Evolutionary conservation across 92 coral and sea anemone genomes (phyloP).

Genomic region (Paramuricea clavata): DNA sequence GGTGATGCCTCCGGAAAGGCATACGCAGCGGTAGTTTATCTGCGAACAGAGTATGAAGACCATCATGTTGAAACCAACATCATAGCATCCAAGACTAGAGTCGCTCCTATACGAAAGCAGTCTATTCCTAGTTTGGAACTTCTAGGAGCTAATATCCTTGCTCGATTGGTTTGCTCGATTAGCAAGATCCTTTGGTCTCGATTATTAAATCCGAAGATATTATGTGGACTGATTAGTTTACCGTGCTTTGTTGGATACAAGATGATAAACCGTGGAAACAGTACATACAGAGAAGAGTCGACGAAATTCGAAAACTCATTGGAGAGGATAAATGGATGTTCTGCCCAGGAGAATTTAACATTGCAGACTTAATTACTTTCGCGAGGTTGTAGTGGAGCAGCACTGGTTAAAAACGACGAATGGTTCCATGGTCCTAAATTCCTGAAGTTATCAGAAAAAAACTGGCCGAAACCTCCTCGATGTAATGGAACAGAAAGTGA

Average conservation of each 20-base stretch:
- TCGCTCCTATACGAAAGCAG: slow-evolving; percentile 1
- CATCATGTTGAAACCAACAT: not conserved
- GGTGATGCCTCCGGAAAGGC: slow-evolving; percentile 3
- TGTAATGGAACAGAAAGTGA: not conserved
- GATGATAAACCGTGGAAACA: not conserved
- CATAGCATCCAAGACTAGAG: not conserved
- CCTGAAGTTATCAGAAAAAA: not conserved
- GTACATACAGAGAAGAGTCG: slow-evolving; percentile 3
- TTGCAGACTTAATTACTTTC: not conserved
- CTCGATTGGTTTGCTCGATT: slow-evolving; percentile 1
- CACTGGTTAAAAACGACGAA: not conserved
- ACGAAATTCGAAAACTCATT: not conserved
- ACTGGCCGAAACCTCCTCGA: not conserved
- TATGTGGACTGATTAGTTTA: not conserved
- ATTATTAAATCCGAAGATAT: not conserved
- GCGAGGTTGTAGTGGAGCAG: not conserved
- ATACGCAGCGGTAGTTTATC: slow-evolving; percentile 9
- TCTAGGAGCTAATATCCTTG: not conserved
- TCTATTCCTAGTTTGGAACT: slow-evolving; percentile 2
- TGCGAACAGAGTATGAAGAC: slow-evolving; percentile 14
- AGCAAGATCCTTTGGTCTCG: not conserved
- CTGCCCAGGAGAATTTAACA: slow-evolving; percentile 15
- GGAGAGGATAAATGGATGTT: not conserved
- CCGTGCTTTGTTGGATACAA: slow-evolving; percentile 12
- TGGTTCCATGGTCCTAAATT: not conserved